Base-by-base conservation (phyloP, 2,888 invertebrate genomes). In the Cerastis rubricosa region DNA sequence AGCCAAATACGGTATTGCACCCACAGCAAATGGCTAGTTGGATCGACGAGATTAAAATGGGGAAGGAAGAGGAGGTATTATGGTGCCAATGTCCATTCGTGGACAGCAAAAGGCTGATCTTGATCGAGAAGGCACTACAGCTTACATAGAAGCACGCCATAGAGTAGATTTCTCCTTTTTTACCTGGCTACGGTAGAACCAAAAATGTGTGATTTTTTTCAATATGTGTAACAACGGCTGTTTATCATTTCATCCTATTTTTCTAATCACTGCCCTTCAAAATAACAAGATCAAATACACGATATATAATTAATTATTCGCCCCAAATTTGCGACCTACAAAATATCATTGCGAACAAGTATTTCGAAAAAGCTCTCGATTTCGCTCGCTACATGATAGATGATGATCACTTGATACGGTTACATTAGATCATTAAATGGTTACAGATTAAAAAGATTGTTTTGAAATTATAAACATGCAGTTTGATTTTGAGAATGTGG, bases 341-440 rank as follows among this genome's bases (percentile, higher is more conserved):
- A 64, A 82, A 71, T 65, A 40, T 71, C 25, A 83, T 85, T 76
- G 77, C 25, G 12, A 63, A 40, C 19, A 43, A 57, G 51, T 68
- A 61, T 77, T 85, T 76, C 73, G 76, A 75, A 86, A n/a, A 83
- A 81, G 69, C 74, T 78, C 74, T 78, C 71, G 67, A 74, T 81
- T 78, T 72, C 45, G n/a, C 73, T 71, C 11, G 69, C 66, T 71
- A 77, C 49, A 81, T 81, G 87, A 87, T 82, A 66, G 78, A 87
- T 88, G 77, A 82, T 81, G 61, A 80, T 49, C 25, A 78, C 82
- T 80, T 59, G 88, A 80, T 86, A 85, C 57, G 69, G 66, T 75
- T 35, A 69, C 29, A n/a, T n/a, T n/a, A n/a, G n/a, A 80, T 74
- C 76, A 78, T 82, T 81, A 80, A 57, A 68, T 74, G 40, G 66